phyloP scores from a whole-genome alignment of 2,113 vertebrate species.

The Ciconia boyciana region DNA sequence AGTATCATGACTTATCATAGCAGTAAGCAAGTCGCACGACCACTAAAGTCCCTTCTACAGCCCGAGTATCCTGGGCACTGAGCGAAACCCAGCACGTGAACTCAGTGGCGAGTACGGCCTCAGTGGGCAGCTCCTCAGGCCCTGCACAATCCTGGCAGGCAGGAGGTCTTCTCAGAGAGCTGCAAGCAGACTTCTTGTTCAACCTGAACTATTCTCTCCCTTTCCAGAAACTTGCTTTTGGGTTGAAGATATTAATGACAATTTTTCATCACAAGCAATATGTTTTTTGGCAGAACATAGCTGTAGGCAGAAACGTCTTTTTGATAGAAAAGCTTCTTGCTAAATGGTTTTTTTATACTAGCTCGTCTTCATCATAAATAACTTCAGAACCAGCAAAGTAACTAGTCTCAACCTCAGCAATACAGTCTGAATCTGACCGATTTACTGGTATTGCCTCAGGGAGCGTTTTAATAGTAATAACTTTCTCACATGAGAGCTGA shows the following conservation, averaged over 20 bases:
- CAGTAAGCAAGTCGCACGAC: not conserved
- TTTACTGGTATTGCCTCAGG: not conserved
- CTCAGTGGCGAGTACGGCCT: accelerated
- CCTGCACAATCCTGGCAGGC: not conserved
- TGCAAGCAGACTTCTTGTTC: not conserved
- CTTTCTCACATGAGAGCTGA: not conserved
- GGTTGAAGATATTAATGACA: not conserved
- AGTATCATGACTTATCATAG: not conserved
- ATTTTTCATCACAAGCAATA: not conserved
- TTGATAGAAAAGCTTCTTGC: not conserved
- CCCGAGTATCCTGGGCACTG: not conserved
- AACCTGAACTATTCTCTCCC: not conserved
- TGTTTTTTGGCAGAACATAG: not conserved
- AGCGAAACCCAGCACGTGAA: not conserved
- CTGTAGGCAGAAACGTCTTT: not conserved
- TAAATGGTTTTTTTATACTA: not conserved
- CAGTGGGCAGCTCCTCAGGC: not conserved
- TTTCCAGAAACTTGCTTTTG: not conserved
- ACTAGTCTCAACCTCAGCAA: not conserved
- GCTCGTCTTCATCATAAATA: not conserved
- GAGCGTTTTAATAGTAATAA: not conserved
- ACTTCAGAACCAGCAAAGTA: not conserved
- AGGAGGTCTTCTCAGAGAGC: not conserved
- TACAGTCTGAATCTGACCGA: not conserved
- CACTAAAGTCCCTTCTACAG: not conserved